These are phyloP conservation scores for Stichopus horrens DNA, from an alignment of 53 echinoderm and acorn worm genomes.

Conservation along the genomic window DNA sequence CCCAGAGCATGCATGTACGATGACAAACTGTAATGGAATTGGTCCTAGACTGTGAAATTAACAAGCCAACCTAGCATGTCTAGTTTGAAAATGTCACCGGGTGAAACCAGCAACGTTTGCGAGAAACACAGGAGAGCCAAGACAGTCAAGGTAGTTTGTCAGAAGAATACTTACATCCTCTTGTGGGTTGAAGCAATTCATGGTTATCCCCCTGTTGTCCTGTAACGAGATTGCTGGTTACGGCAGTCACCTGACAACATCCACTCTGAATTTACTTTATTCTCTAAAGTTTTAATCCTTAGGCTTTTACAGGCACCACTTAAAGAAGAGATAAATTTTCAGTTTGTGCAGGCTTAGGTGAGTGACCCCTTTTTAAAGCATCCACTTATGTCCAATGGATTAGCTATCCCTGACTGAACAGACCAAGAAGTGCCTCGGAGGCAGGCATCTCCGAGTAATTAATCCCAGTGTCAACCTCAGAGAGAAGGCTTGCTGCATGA, in stretches of 20 bases:
- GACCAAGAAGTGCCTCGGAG: background rate
- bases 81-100: background rate
- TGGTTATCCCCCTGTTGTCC: background rate
- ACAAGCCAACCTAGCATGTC: background rate
- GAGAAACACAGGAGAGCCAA: background rate
- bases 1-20: too few species aligned
- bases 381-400: constrained; percentile 18
- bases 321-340: background rate
- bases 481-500: background rate
- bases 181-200: constrained; percentile 34
- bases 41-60: background rate
- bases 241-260: background rate
- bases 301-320: background rate
- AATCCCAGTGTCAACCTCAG: constrained; percentile 10
- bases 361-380: constrained; percentile 24
- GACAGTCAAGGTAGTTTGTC: background rate
- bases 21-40: background rate
- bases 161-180: constrained; percentile 20
- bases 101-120: background rate
- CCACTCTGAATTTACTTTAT: background rate
- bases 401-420: constrained; percentile 18
- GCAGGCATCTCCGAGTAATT: constrained; percentile 14
- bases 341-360: constrained; percentile 9
- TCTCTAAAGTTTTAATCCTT: background rate
- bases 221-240: too few species aligned